A percentile compares a stretch with the other conserved stretches of the same genome.
Evolutionary conservation across 1,140 invertebrate genomes (phyloP).

Genomic region (Lasaia peninsularis): DNA sequence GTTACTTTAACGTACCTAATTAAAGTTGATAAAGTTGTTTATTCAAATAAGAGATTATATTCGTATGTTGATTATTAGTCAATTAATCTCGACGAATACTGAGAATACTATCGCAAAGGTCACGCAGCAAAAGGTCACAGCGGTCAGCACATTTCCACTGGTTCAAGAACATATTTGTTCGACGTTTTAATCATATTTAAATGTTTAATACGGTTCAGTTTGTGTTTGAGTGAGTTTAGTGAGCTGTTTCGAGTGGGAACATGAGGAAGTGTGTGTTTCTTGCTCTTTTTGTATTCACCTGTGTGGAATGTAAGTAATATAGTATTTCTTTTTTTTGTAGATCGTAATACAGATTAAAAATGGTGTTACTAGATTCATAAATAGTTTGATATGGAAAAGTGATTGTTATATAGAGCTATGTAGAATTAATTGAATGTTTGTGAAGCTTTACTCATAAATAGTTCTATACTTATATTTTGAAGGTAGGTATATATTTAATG

Average conservation of each 20-base stretch:
- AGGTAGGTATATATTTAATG: too few species aligned
- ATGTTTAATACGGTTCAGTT: conserved; percentile 18
- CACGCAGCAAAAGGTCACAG: conserved; percentile 16
- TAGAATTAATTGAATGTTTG: too few species aligned
- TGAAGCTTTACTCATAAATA: too few species aligned
- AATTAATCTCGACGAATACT: conserved; percentile 23
- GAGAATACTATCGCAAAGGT: conserved; percentile 41
- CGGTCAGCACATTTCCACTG: conserved; percentile 16
- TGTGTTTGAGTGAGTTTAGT: background rate
- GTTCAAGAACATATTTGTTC: background rate
- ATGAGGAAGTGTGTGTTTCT: conserved; percentile 49
- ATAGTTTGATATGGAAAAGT: too few species aligned
- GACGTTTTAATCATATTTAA: background rate
- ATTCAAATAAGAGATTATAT: background rate
- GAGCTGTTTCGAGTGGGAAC: conserved; percentile 22
- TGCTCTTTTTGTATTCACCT: conserved; percentile 46
- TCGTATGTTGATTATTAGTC: conserved; percentile 1
- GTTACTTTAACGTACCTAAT: too few species aligned
- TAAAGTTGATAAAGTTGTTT: background rate
- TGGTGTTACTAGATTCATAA: too few species aligned
- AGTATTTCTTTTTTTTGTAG: too few species aligned
- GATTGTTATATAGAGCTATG: too few species aligned
- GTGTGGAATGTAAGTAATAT: conserved; percentile 56
- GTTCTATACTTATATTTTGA: too few species aligned
- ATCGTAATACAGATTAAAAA: too few species aligned